Evolutionary conservation across 2,113 vertebrate species (phyloP), one percentile per base, ranked within the genome.

Genomic region (Albula glossodonta): DNA sequence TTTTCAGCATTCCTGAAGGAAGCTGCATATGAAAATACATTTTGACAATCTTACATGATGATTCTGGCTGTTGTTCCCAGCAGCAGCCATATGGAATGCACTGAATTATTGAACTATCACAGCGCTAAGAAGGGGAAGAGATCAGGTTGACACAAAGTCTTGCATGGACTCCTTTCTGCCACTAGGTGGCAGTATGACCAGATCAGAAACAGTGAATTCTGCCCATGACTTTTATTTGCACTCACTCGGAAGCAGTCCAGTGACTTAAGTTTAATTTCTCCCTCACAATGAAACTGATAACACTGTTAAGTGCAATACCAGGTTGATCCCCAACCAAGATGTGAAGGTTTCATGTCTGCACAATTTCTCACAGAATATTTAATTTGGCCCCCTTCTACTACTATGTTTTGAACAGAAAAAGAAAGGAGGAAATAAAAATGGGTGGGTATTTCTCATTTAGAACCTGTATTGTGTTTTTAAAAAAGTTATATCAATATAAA

Each of bases 121-220:
- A 10, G 8, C 17, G 2, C 10, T 13, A 70, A 70, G 22, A 1
- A 41, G 63, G 63, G 19, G 22, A 70, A 70, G 17, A 49, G 12
- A 51, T 83, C 19, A 25, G 50, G 12, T 5, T 83, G 53, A 60
- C 48, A 56, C 5, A 6, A n/a, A 22, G 63, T 57, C 66, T n/a
- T 83, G 8, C 51, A 57, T 79, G 70, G 52, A 0, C 17, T 70
- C 84, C 17, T n/a, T 80, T n/a, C 2, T 7, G 11, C 88, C 93
- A 89, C 91, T 87, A 91, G 92, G 83, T 82, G 90, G 89, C 92
- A 85, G 80, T 78, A 87, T 85, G 88, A 83, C 84, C 48, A 51
- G 82, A 85, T 17, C 31, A 78, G 74, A 7, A 31, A 41, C 22
- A 1, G 22, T 78, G 8, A 25, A 77, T 15, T 66, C 17, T 4